Evolutionary conservation across 1,140 invertebrate genomes (phyloP).

Genomic region (Cyrtorhinus lividipennis): DNA sequence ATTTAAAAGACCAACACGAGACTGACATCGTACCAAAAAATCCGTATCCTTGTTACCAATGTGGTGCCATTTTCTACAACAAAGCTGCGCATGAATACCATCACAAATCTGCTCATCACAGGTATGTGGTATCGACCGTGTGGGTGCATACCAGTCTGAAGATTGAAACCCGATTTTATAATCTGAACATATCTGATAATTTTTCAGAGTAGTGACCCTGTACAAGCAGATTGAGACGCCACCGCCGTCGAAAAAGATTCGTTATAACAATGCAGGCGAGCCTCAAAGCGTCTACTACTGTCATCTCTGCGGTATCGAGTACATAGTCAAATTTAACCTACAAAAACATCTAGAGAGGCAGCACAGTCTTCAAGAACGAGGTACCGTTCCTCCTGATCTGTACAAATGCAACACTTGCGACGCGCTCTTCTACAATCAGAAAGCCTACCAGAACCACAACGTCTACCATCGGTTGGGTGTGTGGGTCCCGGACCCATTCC

Average conservation of each 20-base stretch:
- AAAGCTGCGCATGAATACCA: conserved; percentile 46
- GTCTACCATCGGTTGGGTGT: conserved; percentile 45
- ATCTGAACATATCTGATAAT: not conserved
- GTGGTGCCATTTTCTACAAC: conserved; percentile 41
- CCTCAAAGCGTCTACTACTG: conserved; percentile 47
- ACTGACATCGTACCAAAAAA: conserved; percentile 27
- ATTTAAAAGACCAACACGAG: conserved; percentile 26
- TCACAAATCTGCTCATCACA: conserved; percentile 43
- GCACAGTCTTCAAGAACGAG: conserved; percentile 40
- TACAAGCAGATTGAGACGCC: conserved; percentile 37
- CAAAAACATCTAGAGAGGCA: conserved; percentile 45
- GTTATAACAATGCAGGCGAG: conserved; percentile 39
- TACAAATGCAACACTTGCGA: conserved; percentile 48
- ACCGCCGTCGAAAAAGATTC: conserved; percentile 42
- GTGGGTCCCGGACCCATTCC: too few relatives aligned
- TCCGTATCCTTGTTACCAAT: conserved; percentile 40
- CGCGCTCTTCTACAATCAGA: conserved; percentile 47
- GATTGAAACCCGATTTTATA: too few relatives aligned
- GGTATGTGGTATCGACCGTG: conserved; percentile 25
- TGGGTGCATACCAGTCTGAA: not conserved
- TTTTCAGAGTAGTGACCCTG: conserved; percentile 34
- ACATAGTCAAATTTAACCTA: conserved; percentile 51
- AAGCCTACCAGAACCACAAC: conserved; percentile 46
- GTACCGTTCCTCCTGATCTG: conserved; percentile 36
- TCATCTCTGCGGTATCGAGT: conserved; percentile 49